A percentile compares a stretch with the other conserved stretches of the same genome.
phyloP scores from a whole-genome alignment of 2,888 invertebrate species.

The Caenorhabditis macrosperma region DNA sequence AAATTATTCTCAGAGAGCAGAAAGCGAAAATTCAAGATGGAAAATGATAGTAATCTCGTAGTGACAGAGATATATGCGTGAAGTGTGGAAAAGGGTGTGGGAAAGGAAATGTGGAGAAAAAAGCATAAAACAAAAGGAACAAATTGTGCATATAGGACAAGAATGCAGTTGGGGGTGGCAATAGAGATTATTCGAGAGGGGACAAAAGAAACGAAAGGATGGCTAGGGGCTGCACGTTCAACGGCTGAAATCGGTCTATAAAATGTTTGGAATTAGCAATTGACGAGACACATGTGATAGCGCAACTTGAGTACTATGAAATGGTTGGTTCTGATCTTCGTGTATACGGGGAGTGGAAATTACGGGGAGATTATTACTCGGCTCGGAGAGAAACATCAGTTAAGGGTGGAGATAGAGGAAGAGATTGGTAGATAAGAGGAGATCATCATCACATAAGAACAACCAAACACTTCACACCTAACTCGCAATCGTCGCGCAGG shows the following conservation, averaged over 20 bases:
- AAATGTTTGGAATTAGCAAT: constrained; percentile 43
- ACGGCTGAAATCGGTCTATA: constrained; percentile 28
- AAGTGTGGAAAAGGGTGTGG: not conserved
- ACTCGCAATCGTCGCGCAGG: constrained; percentile 28
- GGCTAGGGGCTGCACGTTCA: constrained; percentile 28
- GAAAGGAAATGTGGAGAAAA: not conserved
- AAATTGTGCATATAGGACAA: constrained; percentile 51
- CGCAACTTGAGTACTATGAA: constrained; percentile 55
- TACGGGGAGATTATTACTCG: constrained; percentile 13
- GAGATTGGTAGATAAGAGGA: constrained; percentile 46
- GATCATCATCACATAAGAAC: constrained; percentile 31
- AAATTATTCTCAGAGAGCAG: constrained; percentile 58
- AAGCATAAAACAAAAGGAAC: constrained; percentile 14
- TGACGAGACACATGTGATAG: constrained; percentile 52
- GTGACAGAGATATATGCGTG: constrained; percentile 51
- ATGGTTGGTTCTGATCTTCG: constrained; percentile 56
- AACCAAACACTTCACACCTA: constrained; percentile 45
- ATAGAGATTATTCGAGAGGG: constrained; percentile 12
- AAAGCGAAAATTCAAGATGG: constrained; percentile 55
- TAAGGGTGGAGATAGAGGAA: constrained; percentile 6
- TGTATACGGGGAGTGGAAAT: constrained; percentile 27
- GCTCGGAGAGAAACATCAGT: constrained; percentile 29
- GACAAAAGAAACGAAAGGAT: constrained; percentile 17
- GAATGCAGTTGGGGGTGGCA: constrained; percentile 42
- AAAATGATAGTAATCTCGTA: constrained; percentile 30